phyloP scores from a whole-genome alignment of 2,888 invertebrate genomes.

The Zygothrica quintamaculata region DNA sequence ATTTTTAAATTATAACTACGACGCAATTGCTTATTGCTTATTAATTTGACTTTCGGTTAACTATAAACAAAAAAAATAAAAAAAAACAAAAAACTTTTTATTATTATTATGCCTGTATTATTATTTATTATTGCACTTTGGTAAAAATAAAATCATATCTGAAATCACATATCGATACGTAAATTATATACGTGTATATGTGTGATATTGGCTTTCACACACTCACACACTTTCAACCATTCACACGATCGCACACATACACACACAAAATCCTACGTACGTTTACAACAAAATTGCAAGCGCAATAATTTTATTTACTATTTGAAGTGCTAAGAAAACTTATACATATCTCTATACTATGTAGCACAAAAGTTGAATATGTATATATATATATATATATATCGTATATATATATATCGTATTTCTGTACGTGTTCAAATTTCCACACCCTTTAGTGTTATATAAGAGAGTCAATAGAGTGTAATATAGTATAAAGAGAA shows the following conservation, averaged over 20 bases:
- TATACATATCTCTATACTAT: background rate
- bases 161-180: background rate
- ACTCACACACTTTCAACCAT: no score
- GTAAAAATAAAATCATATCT: no score
- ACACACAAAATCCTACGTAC: background rate
- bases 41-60: conserved; percentile 32
- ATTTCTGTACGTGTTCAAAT: no score
- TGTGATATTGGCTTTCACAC: no score
- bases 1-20: no score
- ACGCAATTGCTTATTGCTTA: conserved; percentile 18
- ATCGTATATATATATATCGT: background rate
- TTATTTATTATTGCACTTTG: no score
- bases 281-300: conserved; percentile 12
- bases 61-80: conserved; percentile 1
- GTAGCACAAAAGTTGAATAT: background rate
- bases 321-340: conserved; percentile 16
- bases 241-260: no score
- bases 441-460: no score
- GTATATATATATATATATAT: background rate
- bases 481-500: no score
- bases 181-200: conserved; percentile 2
- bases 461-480: no score
- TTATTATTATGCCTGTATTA: conserved; percentile 3
- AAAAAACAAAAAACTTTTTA: conserved; percentile 9
- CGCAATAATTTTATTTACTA: conserved; percentile 26